phyloP scores from a whole-genome alignment of 1,140 invertebrate species.

The Heterodera carotae region DNA sequence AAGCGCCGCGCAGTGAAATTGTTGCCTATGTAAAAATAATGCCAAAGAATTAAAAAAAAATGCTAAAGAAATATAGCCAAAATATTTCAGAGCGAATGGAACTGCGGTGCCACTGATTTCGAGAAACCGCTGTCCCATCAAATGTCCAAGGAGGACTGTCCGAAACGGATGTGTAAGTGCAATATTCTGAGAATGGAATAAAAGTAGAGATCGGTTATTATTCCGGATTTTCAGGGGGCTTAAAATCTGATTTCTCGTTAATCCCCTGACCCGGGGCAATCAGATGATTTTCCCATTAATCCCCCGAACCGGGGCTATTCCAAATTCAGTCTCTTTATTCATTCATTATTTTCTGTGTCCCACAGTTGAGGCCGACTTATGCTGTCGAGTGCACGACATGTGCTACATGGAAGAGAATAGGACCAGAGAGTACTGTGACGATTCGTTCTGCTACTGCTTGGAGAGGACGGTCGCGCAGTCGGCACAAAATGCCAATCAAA shows the following conservation, averaged over 20 bases:
- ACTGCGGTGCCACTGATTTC: constrained; percentile 36
- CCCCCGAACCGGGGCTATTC: constrained; percentile 24
- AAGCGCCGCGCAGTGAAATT: constrained; percentile 17
- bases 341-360: neutral
- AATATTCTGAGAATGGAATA: neutral
- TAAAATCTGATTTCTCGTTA: constrained; percentile 29
- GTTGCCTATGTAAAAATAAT: constrained; percentile 7
- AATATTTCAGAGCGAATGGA: constrained; percentile 33
- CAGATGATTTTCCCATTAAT: constrained; percentile 29
- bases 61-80: too few relatives aligned
- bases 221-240: constrained; percentile 27
- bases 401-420: constrained; percentile 39
- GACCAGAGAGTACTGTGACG: constrained; percentile 28
- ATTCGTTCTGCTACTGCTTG: constrained; percentile 38
- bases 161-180: constrained; percentile 38
- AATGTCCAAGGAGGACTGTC: constrained; percentile 25
- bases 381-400: constrained; percentile 35
- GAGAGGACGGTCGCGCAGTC: constrained; percentile 26
- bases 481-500: constrained; percentile 7
- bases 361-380: constrained; percentile 38
- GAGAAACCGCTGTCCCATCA: constrained; percentile 36
- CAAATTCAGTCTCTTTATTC: constrained; percentile 31
- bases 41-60: neutral
- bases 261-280: too few relatives aligned
- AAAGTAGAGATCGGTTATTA: neutral